Conservation (phyloP, 2,113 vertebrate species). For the Megaptera novaeangliae region DNA sequence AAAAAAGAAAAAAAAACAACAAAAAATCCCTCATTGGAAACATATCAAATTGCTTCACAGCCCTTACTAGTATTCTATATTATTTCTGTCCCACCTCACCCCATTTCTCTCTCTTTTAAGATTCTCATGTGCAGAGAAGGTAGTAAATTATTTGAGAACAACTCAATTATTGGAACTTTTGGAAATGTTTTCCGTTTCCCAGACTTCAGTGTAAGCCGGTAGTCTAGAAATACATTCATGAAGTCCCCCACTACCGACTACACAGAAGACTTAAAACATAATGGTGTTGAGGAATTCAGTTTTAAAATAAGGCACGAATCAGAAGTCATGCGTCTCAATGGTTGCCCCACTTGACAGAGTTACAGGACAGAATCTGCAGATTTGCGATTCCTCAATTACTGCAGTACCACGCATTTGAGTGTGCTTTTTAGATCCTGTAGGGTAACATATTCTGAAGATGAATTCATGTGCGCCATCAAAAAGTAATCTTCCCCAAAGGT, state of each 20-base stretch:
- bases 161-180: not conserved
- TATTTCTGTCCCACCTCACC: not conserved
- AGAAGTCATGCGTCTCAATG: not conserved
- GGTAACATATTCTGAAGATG: not conserved
- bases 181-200: not conserved
- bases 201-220: not conserved
- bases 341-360: not conserved
- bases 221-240: not conserved
- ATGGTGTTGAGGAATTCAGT: not conserved
- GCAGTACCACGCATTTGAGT: not conserved
- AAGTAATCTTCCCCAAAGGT: not conserved
- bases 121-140: not conserved
- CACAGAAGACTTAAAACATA: not conserved
- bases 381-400: not conserved
- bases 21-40: not conserved
- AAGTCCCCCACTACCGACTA: rapidly evolving
- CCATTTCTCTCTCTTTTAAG: not conserved
- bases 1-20: no score
- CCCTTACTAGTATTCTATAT: not conserved
- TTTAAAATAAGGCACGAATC: not conserved
- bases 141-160: not conserved
- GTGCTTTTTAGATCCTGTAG: not conserved
- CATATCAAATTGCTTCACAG: not conserved
- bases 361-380: not conserved
- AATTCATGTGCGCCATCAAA: not conserved